These are phyloP conservation scores for Heptascelio sp. DNA, from an alignment of 2,888 invertebrate species.

Conservation along the genomic window DNA sequence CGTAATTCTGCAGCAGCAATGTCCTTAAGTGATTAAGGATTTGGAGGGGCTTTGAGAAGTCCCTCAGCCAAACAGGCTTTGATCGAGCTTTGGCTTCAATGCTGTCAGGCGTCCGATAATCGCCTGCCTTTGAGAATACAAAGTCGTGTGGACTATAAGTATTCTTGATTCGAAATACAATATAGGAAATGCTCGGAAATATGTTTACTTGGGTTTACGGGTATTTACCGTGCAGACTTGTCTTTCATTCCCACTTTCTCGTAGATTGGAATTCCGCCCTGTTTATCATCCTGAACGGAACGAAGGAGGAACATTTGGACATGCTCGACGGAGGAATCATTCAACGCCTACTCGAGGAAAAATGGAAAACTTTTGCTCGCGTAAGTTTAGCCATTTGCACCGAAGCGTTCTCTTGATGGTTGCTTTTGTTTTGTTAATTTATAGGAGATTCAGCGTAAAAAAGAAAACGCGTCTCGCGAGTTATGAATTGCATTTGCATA, in stretches of 20 bases:
- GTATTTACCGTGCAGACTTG: constrained; percentile 48
- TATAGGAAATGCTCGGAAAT: constrained; percentile 53
- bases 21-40: constrained; percentile 75
- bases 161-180: constrained; percentile 64
- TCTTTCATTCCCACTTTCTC: constrained; percentile 63
- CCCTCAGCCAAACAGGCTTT: constrained; percentile 54
- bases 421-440: constrained; percentile 35
- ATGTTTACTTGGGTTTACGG: constrained; percentile 60
- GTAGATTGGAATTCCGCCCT: constrained; percentile 99
- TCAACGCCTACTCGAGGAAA: constrained; percentile 98
- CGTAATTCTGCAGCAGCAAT: constrained; percentile 61
- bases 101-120: constrained; percentile 60
- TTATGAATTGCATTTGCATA: constrained; percentile 55
- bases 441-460: constrained; percentile 24
- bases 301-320: constrained; percentile 99
- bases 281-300: constrained; percentile 99
- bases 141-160: constrained; percentile 60
- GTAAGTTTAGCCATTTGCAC: constrained; percentile 85
- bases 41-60: constrained; percentile 72
- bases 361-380: constrained; percentile 99
- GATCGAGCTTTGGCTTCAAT: constrained; percentile 45
- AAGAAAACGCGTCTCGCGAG: constrained; percentile 10
- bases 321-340: constrained; percentile 99
- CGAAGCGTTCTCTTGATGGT: neutral
- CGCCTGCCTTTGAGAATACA: constrained; percentile 61